A percentile compares a stretch with the other conserved stretches of the same genome.
Conservation (phyloP, 2,888 invertebrate genomes). For the Suillia variegata region DNA sequence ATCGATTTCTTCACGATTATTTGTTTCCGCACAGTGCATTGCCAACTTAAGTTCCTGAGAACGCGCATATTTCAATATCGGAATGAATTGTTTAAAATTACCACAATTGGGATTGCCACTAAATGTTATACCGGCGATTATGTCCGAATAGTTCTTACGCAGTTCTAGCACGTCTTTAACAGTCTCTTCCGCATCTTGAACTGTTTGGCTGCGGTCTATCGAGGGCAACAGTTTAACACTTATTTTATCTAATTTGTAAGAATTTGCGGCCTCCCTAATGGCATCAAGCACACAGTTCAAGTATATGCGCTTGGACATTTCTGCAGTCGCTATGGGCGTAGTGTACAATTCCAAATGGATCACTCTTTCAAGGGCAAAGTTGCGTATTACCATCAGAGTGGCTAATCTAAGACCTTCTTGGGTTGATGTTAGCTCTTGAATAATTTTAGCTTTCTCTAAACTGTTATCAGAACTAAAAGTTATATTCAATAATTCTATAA, state of each 20-base stretch:
- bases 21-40: slow-evolving; percentile 83
- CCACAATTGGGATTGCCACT: slow-evolving; percentile 78
- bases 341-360: slow-evolving; percentile 85
- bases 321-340: slow-evolving; percentile 70
- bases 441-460: slow-evolving; percentile 72
- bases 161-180: slow-evolving; percentile 70
- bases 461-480: slow-evolving; percentile 57
- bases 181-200: slow-evolving; percentile 68
- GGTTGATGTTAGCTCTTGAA: slow-evolving; percentile 72
- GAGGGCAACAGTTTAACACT: slow-evolving; percentile 74
- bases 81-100: slow-evolving; percentile 66
- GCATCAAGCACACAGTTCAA: slow-evolving; percentile 71
- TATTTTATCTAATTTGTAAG: slow-evolving; percentile 38
- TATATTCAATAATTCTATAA: too few species aligned
- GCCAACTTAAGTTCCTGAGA: slow-evolving; percentile 70
- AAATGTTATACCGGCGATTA: slow-evolving; percentile 79
- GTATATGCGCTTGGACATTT: slow-evolving; percentile 75
- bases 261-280: slow-evolving; percentile 63
- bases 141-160: slow-evolving; percentile 65
- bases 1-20: slow-evolving; percentile 69
- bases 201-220: slow-evolving; percentile 73
- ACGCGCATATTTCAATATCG: slow-evolving; percentile 68
- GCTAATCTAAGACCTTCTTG: slow-evolving; percentile 69
- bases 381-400: slow-evolving; percentile 74
- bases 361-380: slow-evolving; percentile 81